Evolutionary conservation across 1,140 invertebrate species (phyloP).

Genomic region (Xylocopa sonorina): DNA sequence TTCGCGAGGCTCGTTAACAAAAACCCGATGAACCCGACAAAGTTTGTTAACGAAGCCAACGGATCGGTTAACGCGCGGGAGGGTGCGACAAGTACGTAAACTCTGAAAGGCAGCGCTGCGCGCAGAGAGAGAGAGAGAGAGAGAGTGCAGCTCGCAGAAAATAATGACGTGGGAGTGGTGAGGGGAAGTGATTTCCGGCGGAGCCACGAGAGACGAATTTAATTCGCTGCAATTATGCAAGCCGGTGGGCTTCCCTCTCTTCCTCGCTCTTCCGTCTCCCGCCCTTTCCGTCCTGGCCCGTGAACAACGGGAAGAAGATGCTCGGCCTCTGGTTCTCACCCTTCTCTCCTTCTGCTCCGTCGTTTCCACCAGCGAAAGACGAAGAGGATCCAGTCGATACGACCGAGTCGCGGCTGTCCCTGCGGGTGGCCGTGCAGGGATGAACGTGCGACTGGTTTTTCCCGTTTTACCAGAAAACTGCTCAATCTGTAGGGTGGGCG

Average conservation of each 20-base stretch:
- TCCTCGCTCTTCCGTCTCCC: background rate
- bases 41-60: conserved; percentile 61
- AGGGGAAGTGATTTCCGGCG: conserved; percentile 56
- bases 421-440: conserved; percentile 2
- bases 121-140: too few species aligned
- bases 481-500: conserved; percentile 14
- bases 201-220: conserved; percentile 63
- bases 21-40: conserved; percentile 52
- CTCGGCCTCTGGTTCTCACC: background rate
- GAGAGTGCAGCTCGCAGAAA: conserved; percentile 25
- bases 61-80: background rate
- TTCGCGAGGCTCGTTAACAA: conserved; percentile 61
- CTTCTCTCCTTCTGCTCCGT: background rate
- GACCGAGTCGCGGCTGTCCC: background rate
- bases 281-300: background rate
- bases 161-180: conserved; percentile 50
- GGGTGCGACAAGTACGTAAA: conserved; percentile 61
- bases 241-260: background rate
- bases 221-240: conserved; percentile 63
- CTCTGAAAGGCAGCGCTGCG: conserved; percentile 51
- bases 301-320: conserved; percentile 31
- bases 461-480: conserved; percentile 26
- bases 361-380: too few species aligned
- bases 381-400: conserved; percentile 21
- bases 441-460: conserved; percentile 44